Evolutionary conservation across 2,888 invertebrate species (phyloP), one percentile per base, ranked within the genome.

Genomic region (Tetanocera ferruginea): DNA sequence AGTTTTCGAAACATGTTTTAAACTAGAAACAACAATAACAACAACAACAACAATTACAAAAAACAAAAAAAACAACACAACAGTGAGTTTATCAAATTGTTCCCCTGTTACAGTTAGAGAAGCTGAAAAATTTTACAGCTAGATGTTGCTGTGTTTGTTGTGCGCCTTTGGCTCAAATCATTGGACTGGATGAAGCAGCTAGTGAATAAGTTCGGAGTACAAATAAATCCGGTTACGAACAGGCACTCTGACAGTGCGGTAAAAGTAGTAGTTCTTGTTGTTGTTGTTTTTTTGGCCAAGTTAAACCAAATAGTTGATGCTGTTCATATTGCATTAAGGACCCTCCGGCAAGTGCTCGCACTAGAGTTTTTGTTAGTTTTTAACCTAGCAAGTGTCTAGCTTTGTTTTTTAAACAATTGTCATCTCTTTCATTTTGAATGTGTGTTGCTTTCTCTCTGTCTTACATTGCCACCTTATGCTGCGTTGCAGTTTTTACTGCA

Each of bases 21-120:
- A 51, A 70, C 49, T 66, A 31, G 11, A 28, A 25, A 69, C 25
- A 31, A 31, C 55, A 71, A 31, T 23, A 72, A 57, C 66, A 66
- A 57, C 69, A 62, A 67, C 67, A 73, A 73, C 6, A 73, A 57
- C 60, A 73, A 60, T 4, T 23, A 60, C 43, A 73, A 23, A 23
- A 37, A 9, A 43, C 14, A 0, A n/a, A 34, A 66, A 8, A 55
- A 72, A 37, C 23, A 60, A 43, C 11, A 60, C 37, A 66, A 34
- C 66, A 52, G 67, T 52, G 67, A 55, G 66, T 75, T 75, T 75
- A 66, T 67, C 75, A 67, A 75, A 75, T 75, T 67, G 75, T 75
- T 75, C 75, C 75, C 75, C 52, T 14, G 66, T 28, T 28, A 28
- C 64, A 17, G 23, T 28, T 62, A 43, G 23, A 14, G 25, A 23